Evolutionary conservation across 2,888 invertebrate species (phyloP).

Genomic region (Cataglyphis albicans): DNA sequence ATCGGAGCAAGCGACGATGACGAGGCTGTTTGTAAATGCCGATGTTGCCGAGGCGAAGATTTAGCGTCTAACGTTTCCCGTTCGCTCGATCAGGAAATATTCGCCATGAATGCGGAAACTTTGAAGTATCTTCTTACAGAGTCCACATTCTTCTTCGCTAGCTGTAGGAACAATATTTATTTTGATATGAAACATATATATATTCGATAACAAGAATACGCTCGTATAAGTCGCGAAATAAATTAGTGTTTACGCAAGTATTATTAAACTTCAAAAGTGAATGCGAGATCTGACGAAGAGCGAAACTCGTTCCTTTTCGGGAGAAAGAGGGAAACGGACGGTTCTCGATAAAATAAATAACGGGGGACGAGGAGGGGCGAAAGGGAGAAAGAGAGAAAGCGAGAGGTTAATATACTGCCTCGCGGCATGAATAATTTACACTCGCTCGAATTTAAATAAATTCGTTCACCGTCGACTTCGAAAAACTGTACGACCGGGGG

Average conservation of each 20-base stretch:
- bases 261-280: neutral
- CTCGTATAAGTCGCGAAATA: constrained; percentile 2
- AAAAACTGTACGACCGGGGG: constrained; percentile 30
- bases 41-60: constrained; percentile 15
- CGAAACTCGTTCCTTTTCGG: constrained; percentile 28
- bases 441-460: constrained; percentile 78
- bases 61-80: neutral
- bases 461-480: constrained; percentile 63
- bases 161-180: neutral
- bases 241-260: constrained; percentile 39
- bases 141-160: too few species aligned
- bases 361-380: constrained; percentile 28
- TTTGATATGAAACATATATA: neutral
- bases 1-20: constrained; percentile 6
- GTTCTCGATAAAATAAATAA: constrained; percentile 42
- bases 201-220: neutral
- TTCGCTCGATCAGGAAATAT: neutral
- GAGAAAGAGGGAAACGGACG: constrained; percentile 8
- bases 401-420: constrained; percentile 68
- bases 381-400: constrained; percentile 49
- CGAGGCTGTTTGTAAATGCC: constrained; percentile 16
- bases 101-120: neutral
- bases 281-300: constrained; percentile 6
- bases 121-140: too few species aligned
- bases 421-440: constrained; percentile 79